Conservation (phyloP, 1,140 invertebrate species). For the Kradibia gibbosae region DNA sequence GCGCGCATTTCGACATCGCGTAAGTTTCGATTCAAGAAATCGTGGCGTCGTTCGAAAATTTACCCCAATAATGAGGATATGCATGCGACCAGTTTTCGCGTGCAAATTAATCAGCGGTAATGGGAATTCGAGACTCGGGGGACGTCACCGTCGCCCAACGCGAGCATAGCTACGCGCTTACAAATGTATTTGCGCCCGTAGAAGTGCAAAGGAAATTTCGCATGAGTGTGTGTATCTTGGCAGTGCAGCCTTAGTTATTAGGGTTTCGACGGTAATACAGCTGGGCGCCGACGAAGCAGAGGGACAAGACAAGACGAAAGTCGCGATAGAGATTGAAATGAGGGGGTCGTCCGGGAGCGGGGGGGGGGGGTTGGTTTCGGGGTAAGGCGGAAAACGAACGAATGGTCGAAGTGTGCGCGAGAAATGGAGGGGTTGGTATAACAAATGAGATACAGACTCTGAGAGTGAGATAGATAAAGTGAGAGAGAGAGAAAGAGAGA, state of each 20-base stretch:
- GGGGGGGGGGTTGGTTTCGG: too few relatives aligned
- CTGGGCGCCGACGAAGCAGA: neutral
- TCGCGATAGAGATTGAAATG: slow-evolving; percentile 8
- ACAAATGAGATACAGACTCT: too few relatives aligned
- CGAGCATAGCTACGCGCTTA: neutral
- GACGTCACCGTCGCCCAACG: slow-evolving; percentile 1
- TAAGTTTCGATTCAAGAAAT: slow-evolving; percentile 22
- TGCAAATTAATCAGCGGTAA: slow-evolving; percentile 48
- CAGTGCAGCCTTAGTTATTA: slow-evolving; percentile 4
- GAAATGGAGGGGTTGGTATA: too few relatives aligned
- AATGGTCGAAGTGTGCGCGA: too few relatives aligned
- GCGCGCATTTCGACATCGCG: neutral
- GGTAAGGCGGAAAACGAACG: too few relatives aligned
- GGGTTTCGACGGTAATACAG: slow-evolving; percentile 37
- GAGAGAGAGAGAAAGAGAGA: slow-evolving; percentile 47
- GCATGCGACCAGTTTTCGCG: neutral
- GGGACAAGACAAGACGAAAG: slow-evolving; percentile 37
- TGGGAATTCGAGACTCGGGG: slow-evolving; percentile 43
- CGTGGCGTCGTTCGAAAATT: slow-evolving; percentile 3
- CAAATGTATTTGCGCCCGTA: neutral
- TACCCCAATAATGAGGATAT: slow-evolving; percentile 32
- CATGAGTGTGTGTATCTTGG: neutral
- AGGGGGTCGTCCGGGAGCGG: too few relatives aligned
- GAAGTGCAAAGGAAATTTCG: neutral
- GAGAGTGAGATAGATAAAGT: neutral